Conservation (phyloP, 2,888 invertebrate genomes). For the Schrankia costaestrigalis region DNA sequence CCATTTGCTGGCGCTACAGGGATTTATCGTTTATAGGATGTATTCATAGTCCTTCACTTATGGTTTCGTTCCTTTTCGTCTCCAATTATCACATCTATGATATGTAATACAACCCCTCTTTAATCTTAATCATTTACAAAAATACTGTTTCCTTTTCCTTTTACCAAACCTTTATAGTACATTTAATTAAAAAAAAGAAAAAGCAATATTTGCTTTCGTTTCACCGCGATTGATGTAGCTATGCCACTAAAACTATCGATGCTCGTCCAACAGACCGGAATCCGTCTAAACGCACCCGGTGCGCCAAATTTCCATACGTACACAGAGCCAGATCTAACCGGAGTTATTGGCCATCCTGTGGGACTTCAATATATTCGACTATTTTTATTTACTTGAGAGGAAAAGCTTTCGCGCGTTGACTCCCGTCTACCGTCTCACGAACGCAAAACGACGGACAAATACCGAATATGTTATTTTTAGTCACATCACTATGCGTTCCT, state of each 20-base stretch:
- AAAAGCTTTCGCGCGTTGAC: conserved; percentile 53
- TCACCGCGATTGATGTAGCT: conserved; percentile 29
- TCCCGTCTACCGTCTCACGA: conserved; percentile 43
- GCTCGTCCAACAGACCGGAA: conserved; percentile 33
- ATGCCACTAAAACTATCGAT: conserved; percentile 45
- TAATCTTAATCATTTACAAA: too few relatives aligned
- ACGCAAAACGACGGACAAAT: conserved; percentile 58
- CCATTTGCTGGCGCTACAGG: too few relatives aligned
- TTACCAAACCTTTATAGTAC: too few relatives aligned
- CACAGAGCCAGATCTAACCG: conserved; percentile 60
- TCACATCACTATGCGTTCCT: conserved; percentile 37
- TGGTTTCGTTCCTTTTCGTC: too few relatives aligned
- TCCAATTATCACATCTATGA: too few relatives aligned
- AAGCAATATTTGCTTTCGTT: background rate
- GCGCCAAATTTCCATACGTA: conserved; percentile 64
- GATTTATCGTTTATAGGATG: too few relatives aligned
- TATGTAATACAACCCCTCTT: too few relatives aligned
- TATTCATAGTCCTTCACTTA: too few relatives aligned
- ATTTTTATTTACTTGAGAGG: conserved; percentile 70
- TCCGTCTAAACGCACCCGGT: conserved; percentile 43
- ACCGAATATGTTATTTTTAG: conserved; percentile 61
- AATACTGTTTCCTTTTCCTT: too few relatives aligned
- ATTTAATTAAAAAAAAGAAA: background rate
- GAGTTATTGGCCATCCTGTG: conserved; percentile 73
- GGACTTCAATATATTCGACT: conserved; percentile 69